Evolutionary conservation across 2,797 vertebrate species (phyloP).

Genomic region (Heteromormyrus szaboi): DNA sequence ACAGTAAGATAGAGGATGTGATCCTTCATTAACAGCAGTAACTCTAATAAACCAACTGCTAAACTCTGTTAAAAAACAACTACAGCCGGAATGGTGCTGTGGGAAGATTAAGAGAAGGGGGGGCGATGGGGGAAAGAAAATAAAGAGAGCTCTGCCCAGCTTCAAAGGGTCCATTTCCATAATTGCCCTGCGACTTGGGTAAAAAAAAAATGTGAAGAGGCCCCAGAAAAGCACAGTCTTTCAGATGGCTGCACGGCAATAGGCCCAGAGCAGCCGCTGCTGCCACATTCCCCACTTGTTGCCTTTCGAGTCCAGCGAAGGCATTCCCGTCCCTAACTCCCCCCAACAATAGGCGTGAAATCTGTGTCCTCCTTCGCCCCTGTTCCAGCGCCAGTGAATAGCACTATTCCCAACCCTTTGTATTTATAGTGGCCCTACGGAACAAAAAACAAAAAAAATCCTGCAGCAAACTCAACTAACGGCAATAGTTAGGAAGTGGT

Average conservation of each 20-base stretch:
- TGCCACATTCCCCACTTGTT: conserved; percentile 80
- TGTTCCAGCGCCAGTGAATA: conserved; percentile 63
- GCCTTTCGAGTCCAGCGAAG: conserved; percentile 76
- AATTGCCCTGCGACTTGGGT: conserved; percentile 95
- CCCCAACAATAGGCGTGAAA: conserved; percentile 86
- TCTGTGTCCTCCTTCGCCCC: conserved; percentile 68
- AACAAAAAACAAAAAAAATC: conserved; percentile 43
- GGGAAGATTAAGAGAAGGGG: conserved; percentile 44
- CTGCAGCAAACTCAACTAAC: background rate
- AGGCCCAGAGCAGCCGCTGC: conserved; percentile 59
- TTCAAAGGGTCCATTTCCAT: conserved; percentile 97
- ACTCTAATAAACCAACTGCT: conserved; percentile 5
- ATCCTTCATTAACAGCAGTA: conserved; percentile 9
- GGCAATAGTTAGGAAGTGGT: background rate
- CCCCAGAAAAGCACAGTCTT: conserved; percentile 79
- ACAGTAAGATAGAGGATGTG: background rate
- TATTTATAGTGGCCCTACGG: conserved; percentile 54
- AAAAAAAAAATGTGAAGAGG: conserved; percentile 74
- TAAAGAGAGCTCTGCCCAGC: conserved; percentile 71
- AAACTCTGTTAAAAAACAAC: conserved; percentile 17
- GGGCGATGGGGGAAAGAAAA: conserved; percentile 45
- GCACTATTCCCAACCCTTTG: conserved; percentile 74
- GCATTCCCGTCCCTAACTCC: conserved; percentile 75
- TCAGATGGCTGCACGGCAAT: conserved; percentile 89
- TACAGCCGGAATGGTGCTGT: conserved; percentile 3